Conservation (phyloP, 2,797 vertebrate genomes). For the Gymnoscopelus microlampas region DNA sequence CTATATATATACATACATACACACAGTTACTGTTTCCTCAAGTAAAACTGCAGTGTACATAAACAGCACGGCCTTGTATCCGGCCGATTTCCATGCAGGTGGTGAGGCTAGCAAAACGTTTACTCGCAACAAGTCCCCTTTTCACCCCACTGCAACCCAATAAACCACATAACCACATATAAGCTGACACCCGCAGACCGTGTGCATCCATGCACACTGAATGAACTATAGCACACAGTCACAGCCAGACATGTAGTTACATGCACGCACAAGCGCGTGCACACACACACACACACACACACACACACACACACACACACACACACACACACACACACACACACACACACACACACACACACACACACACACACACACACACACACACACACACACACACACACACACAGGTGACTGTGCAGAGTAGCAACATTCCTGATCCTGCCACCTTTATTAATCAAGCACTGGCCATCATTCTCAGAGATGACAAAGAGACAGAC, state of each 20-base stretch:
- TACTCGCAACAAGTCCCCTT: background rate
- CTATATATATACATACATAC: background rate
- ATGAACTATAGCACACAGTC: no score
- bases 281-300: no score
- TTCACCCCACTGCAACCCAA: constrained; percentile 40
- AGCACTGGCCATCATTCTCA: constrained; percentile 54
- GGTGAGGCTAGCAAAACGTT: constrained; percentile 39
- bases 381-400: background rate
- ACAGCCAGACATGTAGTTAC: no score
- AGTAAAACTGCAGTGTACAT: constrained; percentile 53
- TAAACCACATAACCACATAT: constrained; percentile 33
- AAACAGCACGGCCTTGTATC: constrained; percentile 40
- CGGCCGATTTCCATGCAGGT: constrained; percentile 32
- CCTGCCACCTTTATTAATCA: constrained; percentile 34
- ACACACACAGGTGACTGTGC: constrained; percentile 34
- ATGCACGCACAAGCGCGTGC: no score
- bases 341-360: constrained; percentile 6
- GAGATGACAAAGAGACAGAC: constrained; percentile 44
- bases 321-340: constrained; percentile 16
- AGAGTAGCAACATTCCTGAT: constrained; percentile 40
- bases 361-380: background rate
- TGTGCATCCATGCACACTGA: no score
- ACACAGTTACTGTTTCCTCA: constrained; percentile 34
- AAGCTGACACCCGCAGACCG: no score
- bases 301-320: constrained; percentile 22